These are phyloP conservation scores for Macrophya annulata DNA, from an alignment of 2,888 invertebrate species.

Conservation along the genomic window DNA sequence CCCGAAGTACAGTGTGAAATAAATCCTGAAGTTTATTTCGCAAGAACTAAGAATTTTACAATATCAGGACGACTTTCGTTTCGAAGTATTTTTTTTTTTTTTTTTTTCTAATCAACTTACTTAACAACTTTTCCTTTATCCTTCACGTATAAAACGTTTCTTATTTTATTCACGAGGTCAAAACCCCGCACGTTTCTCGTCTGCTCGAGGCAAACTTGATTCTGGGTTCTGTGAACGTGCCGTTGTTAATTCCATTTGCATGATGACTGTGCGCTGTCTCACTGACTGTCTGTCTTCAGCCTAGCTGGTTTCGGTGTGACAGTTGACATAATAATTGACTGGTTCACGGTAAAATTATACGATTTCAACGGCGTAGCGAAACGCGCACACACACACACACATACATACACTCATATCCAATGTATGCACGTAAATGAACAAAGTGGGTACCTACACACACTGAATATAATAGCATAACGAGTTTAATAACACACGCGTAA, in stretches of 20 bases:
- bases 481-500: constrained; percentile 32
- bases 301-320: background rate
- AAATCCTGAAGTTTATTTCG: background rate
- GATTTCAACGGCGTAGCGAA: constrained; percentile 5
- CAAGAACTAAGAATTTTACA: background rate
- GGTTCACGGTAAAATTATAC: constrained; percentile 39
- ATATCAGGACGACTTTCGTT: background rate
- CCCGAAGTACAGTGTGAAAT: too few species aligned
- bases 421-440: background rate
- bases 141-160: background rate
- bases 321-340: constrained; percentile 44
- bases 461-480: background rate
- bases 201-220: constrained; percentile 16
- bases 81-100: background rate
- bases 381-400: background rate
- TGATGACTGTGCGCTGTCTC: constrained; percentile 20
- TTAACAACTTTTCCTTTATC: background rate
- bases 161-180: constrained; percentile 25
- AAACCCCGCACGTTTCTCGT: background rate
- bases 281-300: background rate
- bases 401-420: background rate
- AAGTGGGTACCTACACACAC: background rate
- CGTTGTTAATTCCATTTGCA: constrained; percentile 38
- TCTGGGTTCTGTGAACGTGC: background rate
- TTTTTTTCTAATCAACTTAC: background rate